Evolutionary conservation across 1,140 invertebrate species (phyloP).

Genomic region (Eumeta japonica): DNA sequence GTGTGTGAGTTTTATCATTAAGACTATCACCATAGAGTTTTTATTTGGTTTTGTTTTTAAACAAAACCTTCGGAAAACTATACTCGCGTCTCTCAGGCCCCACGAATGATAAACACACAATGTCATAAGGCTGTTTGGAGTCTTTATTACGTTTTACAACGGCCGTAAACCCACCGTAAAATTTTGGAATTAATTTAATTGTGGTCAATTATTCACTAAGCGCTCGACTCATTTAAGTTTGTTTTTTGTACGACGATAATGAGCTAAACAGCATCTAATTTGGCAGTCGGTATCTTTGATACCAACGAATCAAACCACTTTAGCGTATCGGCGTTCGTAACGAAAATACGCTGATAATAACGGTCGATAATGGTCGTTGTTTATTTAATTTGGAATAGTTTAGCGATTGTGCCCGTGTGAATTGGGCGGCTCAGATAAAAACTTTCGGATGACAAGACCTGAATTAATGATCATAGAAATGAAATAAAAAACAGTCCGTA

Average conservation of each 20-base stretch:
- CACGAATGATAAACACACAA: constrained; percentile 31
- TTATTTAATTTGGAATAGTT: no score
- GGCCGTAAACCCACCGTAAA: constrained; percentile 54
- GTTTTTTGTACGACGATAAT: constrained; percentile 53
- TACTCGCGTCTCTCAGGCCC: no score
- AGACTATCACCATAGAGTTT: no score
- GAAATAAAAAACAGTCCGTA: no score
- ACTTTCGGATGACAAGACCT: no score
- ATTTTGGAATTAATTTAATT: constrained; percentile 58
- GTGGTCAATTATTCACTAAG: constrained; percentile 56
- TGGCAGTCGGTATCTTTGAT: constrained; percentile 51
- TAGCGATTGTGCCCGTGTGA: no score
- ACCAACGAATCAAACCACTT: constrained; percentile 53
- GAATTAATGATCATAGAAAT: no score
- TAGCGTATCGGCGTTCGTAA: constrained; percentile 47
- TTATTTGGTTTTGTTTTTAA: neutral
- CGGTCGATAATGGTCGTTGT: constrained; percentile 55
- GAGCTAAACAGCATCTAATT: constrained; percentile 55
- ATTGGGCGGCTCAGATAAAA: no score
- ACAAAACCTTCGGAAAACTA: no score
- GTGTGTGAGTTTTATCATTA: no score
- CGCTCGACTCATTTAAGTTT: constrained; percentile 41
- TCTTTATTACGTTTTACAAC: constrained; percentile 53
- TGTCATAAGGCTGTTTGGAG: constrained; percentile 43
- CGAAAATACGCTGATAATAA: constrained; percentile 50